Base-by-base conservation (phyloP, 2,888 invertebrate species). In the Cheiracanthium punctorium region DNA sequence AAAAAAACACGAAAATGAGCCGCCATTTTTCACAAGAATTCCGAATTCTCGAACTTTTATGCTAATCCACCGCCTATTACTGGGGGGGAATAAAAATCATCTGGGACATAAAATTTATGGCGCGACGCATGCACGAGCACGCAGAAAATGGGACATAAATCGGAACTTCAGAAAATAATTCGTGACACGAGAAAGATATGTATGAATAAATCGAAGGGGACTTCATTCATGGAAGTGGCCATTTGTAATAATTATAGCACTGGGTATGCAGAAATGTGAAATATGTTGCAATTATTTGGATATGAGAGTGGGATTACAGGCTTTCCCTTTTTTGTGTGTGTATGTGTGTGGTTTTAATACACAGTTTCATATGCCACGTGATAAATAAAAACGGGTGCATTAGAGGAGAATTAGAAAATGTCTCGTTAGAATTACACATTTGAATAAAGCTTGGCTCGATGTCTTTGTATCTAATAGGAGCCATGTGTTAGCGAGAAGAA, bases 61-160 rank as follows among this genome's bases (percentile, higher is more conserved):
- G 84, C 84, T 85, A 85, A 85, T 85, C 64, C 82, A 28, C 73
- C 41, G 67, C 65, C 30, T 72, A 58, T 41, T 65, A 41, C 29
- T 86, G 14, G 76, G 2, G 48, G 24, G 58, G 7, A 58, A 17
- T 17, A 58, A 71, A 80, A 80, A 80, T 75, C 70, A 52, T 48
- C 41, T 37, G 48, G 48, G 43, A 43, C 43, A 71, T 41, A 72
- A 41, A 73, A 58, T 76, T 87, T 80, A 79, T 70, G 82, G 71
- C 76, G 43, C 37, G 74, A 65, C 64, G 76, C 76, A 71, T 72
- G 43, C 71, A 64, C 64, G 41, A 65, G 33, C 33, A 14, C 43
- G 14, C 10, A 17, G 43, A 48, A 58, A 85, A 85, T 85, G 74
- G 84, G 79, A 70, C 74, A 79, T 85, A 85, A 85, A 85, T 85